Conservation (phyloP, 2,113 vertebrate genomes). For the Serinus canaria region DNA sequence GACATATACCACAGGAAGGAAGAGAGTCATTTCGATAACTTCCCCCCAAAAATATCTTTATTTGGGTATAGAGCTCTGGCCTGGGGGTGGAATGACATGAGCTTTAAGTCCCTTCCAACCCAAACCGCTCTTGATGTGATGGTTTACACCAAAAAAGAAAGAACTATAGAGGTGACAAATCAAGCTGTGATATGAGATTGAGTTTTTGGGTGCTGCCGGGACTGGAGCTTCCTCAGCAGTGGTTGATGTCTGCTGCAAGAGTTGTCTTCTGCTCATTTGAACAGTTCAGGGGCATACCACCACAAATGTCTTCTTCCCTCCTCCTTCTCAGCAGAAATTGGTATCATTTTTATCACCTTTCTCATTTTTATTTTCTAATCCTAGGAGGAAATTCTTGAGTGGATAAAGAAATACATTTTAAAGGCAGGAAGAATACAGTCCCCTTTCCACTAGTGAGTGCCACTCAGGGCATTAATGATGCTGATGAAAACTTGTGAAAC, state of each 20-base stretch:
- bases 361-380: neutral
- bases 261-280: neutral
- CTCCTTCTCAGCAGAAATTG: neutral
- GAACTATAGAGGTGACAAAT: neutral
- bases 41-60: neutral
- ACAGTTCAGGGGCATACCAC: neutral
- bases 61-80: neutral
- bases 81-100: neutral
- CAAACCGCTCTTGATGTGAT: neutral
- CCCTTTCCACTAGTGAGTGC: neutral
- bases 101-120: neutral
- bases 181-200: neutral
- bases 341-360: neutral
- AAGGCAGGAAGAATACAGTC: neutral
- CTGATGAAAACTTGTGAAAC: neutral
- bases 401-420: neutral
- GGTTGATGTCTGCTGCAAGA: neutral
- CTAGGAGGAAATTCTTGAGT: neutral
- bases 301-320: neutral
- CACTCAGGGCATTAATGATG: neutral
- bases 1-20: neutral
- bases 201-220: neutral
- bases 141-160: neutral
- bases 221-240: neutral
- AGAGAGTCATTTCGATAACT: neutral